Evolutionary conservation across 1,140 invertebrate species (phyloP).

Genomic region (Chionoecetes opilio): DNA sequence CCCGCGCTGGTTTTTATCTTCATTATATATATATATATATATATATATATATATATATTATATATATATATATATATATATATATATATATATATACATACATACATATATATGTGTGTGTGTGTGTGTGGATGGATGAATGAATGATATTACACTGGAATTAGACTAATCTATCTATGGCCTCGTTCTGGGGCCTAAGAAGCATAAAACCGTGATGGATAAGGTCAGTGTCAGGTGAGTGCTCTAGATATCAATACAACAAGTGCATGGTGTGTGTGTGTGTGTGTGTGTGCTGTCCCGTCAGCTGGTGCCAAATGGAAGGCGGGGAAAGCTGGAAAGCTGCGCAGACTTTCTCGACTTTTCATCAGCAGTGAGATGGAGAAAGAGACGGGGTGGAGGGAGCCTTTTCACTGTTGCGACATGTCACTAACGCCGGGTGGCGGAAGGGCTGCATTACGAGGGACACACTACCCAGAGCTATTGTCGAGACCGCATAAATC

Average conservation of each 20-base stretch:
- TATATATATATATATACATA: too few relatives aligned
- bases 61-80: too few relatives aligned
- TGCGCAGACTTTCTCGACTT: background rate
- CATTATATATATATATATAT: too few relatives aligned
- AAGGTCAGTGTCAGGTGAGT: too few relatives aligned
- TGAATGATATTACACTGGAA: background rate
- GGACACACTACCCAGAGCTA: background rate
- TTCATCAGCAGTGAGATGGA: background rate
- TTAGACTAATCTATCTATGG: too few relatives aligned
- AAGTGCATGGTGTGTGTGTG: background rate
- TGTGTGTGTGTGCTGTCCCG: background rate
- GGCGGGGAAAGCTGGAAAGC: conserved; percentile 2
- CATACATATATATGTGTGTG: background rate
- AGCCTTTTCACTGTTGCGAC: background rate
- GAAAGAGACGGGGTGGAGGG: background rate
- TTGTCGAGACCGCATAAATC: background rate
- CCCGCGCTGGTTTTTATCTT: too few relatives aligned
- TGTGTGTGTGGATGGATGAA: background rate
- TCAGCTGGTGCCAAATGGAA: background rate
- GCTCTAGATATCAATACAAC: background rate
- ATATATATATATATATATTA: too few relatives aligned
- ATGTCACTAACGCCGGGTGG: too few relatives aligned
- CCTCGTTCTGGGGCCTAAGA: background rate
- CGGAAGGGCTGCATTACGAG: background rate
- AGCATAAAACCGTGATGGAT: background rate